These are phyloP conservation scores for Vandiemenella viatica DNA, from an alignment of 2,888 invertebrate species.

Conservation along the genomic window DNA sequence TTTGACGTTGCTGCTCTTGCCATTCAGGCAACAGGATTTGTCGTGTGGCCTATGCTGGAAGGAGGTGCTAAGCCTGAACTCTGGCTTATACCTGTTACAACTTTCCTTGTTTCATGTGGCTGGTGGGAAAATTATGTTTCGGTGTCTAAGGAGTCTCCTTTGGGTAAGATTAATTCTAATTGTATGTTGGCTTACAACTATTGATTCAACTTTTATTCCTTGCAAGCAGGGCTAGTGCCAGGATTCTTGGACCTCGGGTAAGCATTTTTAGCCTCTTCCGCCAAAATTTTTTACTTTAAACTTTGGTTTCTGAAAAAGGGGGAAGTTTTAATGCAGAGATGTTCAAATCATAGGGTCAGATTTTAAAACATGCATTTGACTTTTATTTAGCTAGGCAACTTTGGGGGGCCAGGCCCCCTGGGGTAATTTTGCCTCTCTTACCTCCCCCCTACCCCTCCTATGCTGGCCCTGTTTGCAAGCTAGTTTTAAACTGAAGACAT, in stretches of 20 bases:
- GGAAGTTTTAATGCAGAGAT: too few species aligned
- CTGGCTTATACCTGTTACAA: conserved; percentile 75
- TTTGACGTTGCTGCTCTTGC: conserved; percentile 74
- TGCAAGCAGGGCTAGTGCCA: neutral
- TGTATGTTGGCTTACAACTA: neutral
- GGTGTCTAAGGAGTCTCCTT: conserved; percentile 50
- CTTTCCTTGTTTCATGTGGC: conserved; percentile 74
- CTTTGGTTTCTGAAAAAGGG: neutral
- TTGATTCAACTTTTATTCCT: neutral
- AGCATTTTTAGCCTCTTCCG: too few species aligned
- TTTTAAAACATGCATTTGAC: too few species aligned
- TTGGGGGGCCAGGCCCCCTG: too few species aligned
- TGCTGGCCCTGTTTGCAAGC: too few species aligned
- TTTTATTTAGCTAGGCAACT: too few species aligned
- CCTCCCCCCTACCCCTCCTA: too few species aligned
- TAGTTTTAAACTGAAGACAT: too few species aligned
- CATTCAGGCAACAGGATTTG: conserved; percentile 79
- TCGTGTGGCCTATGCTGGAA: conserved; percentile 80
- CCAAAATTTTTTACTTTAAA: too few species aligned
- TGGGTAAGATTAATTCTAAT: conserved; percentile 36
- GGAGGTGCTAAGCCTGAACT: conserved; percentile 45
- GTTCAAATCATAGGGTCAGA: too few species aligned
- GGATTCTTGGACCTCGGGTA: too few species aligned
- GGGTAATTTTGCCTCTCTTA: too few species aligned
- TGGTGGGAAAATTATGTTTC: conserved; percentile 99